A percentile compares a stretch with the other conserved stretches of the same genome.
Conservation (phyloP, 2,113 vertebrate genomes). For the Campylomormyrus tamandua region DNA sequence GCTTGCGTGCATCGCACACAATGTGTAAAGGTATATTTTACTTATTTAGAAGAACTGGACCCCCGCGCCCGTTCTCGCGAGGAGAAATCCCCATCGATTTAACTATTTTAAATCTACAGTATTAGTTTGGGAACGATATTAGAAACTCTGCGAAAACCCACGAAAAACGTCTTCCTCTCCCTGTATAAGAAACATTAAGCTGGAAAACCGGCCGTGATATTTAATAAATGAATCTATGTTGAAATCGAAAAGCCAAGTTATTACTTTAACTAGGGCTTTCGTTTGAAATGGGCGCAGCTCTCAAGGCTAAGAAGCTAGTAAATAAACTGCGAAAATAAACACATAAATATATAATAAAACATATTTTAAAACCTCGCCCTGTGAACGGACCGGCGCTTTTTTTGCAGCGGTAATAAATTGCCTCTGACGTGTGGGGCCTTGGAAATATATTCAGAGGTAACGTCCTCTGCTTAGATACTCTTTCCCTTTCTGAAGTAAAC, state of each 20-base stretch:
- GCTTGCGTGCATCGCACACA: background rate
- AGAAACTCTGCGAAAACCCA: background rate
- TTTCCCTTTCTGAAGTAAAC: background rate
- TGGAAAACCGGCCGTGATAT: background rate
- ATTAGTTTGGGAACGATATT: background rate
- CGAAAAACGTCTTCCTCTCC: background rate
- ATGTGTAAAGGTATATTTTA: background rate
- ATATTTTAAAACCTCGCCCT: constrained; percentile 2
- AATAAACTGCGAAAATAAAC: background rate
- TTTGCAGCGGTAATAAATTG: background rate
- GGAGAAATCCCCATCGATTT: background rate
- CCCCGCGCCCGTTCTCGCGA: background rate
- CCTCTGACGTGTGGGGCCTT: background rate
- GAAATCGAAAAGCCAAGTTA: background rate
- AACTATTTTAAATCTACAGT: background rate
- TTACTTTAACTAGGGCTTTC: background rate
- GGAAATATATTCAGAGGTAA: background rate
- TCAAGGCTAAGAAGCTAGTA: background rate
- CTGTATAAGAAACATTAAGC: background rate
- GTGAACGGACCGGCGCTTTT: background rate
- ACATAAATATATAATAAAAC: constrained; percentile 1
- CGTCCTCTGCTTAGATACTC: background rate
- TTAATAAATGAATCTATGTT: background rate
- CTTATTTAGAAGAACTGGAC: background rate
- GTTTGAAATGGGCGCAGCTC: background rate